Conservation (phyloP, 1,140 invertebrate species). For the Drosophila saltans region DNA sequence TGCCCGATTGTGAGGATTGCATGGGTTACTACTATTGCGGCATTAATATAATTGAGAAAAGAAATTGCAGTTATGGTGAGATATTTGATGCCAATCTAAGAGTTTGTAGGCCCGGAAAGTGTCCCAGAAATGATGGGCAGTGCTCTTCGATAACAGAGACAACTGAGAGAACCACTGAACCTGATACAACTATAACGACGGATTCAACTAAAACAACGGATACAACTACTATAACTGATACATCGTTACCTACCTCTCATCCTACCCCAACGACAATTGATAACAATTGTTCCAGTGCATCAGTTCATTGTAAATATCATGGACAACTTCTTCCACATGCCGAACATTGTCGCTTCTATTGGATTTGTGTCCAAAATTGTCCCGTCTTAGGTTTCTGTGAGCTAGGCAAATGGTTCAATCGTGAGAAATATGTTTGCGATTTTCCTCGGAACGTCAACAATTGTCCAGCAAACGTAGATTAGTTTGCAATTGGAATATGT, state of each 20-base stretch:
- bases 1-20: slow-evolving; percentile 57
- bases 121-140: slow-evolving; percentile 36
- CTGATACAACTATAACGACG: too few relatives aligned
- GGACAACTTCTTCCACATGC: slow-evolving; percentile 51
- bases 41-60: background rate
- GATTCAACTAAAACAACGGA: too few relatives aligned
- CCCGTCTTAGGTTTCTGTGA: slow-evolving; percentile 58
- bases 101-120: slow-evolving; percentile 36
- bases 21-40: slow-evolving; percentile 48
- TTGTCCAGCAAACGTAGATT: slow-evolving; percentile 53
- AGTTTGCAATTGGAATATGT: slow-evolving; percentile 41
- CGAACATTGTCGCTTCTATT: slow-evolving; percentile 54
- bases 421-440: slow-evolving; percentile 48
- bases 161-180: too few relatives aligned
- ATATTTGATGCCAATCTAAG: slow-evolving; percentile 14
- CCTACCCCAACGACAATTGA: background rate
- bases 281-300: slow-evolving; percentile 4
- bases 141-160: background rate
- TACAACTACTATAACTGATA: too few relatives aligned
- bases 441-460: slow-evolving; percentile 43
- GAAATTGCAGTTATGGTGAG: slow-evolving; percentile 24
- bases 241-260: too few relatives aligned
- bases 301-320: slow-evolving; percentile 36
- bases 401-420: slow-evolving; percentile 56
- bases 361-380: slow-evolving; percentile 46